Evolutionary conservation across 92 coral and sea anemone genomes (phyloP).

Genomic region (Chrysogorgia sp.): DNA sequence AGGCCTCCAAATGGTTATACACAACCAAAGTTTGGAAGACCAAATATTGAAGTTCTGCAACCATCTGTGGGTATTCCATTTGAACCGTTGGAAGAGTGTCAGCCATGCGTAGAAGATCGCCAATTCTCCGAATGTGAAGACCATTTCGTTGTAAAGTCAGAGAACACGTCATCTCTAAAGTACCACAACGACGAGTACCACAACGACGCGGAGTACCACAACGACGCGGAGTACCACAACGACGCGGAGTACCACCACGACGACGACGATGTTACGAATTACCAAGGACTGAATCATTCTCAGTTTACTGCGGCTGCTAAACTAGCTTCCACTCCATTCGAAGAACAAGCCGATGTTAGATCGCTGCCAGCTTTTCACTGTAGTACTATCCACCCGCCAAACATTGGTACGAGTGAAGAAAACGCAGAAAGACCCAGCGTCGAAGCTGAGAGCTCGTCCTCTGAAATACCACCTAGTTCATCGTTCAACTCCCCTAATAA

Average conservation of each 20-base stretch:
- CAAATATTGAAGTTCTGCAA: slow-evolving; percentile 72
- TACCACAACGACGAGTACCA: too few relatives aligned
- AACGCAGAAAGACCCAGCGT: neutral
- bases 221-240: neutral
- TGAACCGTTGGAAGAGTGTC: slow-evolving; percentile 64
- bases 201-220: neutral
- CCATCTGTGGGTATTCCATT: slow-evolving; percentile 87
- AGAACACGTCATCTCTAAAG: too few relatives aligned
- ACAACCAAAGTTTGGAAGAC: slow-evolving; percentile 63
- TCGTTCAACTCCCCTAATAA: slow-evolving; percentile 73
- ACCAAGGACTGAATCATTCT: slow-evolving; percentile 20
- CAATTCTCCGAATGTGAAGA: slow-evolving; percentile 45
- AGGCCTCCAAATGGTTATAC: slow-evolving; percentile 75
- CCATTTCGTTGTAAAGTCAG: too few relatives aligned
- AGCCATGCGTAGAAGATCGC: slow-evolving; percentile 42
- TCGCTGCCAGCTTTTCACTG: slow-evolving; percentile 67
- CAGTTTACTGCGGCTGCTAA: slow-evolving; percentile 73
- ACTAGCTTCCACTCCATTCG: slow-evolving; percentile 88
- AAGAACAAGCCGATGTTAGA: slow-evolving; percentile 55
- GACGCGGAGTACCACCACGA: neutral
- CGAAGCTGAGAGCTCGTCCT: neutral
- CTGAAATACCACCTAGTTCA: neutral
- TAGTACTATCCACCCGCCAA: slow-evolving; percentile 73
- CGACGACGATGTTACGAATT: slow-evolving; percentile 8
- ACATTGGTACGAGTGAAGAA: neutral